Evolutionary conservation across 1,140 invertebrate species (phyloP).

Genomic region (Drosophila insularis): DNA sequence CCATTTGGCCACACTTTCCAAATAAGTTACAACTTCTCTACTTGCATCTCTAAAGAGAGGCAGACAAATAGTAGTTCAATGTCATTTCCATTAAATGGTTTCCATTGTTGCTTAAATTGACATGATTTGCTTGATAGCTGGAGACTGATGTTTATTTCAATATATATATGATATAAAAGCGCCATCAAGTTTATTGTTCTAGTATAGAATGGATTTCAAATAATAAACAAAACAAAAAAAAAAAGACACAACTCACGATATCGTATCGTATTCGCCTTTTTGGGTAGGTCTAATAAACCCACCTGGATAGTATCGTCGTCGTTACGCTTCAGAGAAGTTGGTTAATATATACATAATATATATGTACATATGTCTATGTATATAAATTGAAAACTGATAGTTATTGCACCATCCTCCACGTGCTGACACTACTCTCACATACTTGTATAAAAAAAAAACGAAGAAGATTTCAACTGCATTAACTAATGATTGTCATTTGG

Average conservation of each 20-base stretch:
- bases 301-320: neutral
- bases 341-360: neutral
- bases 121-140: neutral
- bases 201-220: neutral
- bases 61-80: constrained; percentile 15
- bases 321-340: constrained; percentile 7
- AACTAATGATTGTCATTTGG: constrained; percentile 6
- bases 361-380: neutral
- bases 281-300: neutral
- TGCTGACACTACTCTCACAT: neutral
- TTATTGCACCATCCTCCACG: neutral
- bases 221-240: neutral
- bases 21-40: constrained; percentile 3
- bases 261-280: neutral
- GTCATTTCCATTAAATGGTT: constrained; percentile 21
- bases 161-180: constrained; percentile 5
- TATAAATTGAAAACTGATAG: constrained; percentile 1
- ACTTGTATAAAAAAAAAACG: constrained; percentile 1
- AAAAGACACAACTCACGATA: neutral
- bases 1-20: constrained; percentile 21
- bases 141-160: neutral
- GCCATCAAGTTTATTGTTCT: constrained; percentile 8
- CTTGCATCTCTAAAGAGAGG: too few species aligned
- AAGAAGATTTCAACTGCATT: neutral
- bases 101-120: constrained; percentile 7